Evolutionary conservation across 1,140 invertebrate genomes (phyloP).

Genomic region (Diachasmimorpha longicaudata): DNA sequence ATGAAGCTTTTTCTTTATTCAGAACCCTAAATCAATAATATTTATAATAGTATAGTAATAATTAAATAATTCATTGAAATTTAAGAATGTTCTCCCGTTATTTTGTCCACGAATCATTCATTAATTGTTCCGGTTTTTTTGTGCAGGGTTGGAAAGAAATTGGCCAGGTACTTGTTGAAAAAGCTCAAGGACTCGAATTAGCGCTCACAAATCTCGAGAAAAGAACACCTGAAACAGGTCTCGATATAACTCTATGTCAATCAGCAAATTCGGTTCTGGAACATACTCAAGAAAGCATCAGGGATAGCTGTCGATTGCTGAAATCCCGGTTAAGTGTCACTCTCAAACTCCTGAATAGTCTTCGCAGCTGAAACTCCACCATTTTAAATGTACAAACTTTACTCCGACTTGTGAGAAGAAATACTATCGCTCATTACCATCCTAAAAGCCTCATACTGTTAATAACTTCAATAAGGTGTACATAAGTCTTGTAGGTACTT

Average conservation of each 20-base stretch:
- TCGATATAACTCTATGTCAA: conserved; percentile 38
- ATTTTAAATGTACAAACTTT: conserved; percentile 45
- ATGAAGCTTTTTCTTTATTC: too few relatives aligned
- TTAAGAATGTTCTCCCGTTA: conserved; percentile 8
- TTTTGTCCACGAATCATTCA: conserved; percentile 24
- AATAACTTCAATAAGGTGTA: conserved; percentile 4
- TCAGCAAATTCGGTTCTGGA: conserved; percentile 36
- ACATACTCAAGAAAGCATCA: conserved; percentile 49
- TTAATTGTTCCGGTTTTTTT: neutral
- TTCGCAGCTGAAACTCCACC: conserved; percentile 55
- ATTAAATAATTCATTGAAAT: neutral
- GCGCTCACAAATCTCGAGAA: conserved; percentile 49
- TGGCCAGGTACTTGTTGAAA: conserved; percentile 44
- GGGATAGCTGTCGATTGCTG: conserved; percentile 50
- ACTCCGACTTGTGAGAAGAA: neutral
- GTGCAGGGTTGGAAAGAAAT: conserved; percentile 51
- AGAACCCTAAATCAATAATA: too few relatives aligned
- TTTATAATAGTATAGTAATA: neutral
- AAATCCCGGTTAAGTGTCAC: conserved; percentile 49
- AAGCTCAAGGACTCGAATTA: conserved; percentile 46
- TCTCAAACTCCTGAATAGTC: conserved; percentile 53
- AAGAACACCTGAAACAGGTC: conserved; percentile 43
- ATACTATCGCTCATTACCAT: neutral
- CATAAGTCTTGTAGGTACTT: neutral
- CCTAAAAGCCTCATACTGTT: neutral